Base-by-base conservation (phyloP, 1,140 invertebrate genomes). In the Zaprionus nigranus region DNA sequence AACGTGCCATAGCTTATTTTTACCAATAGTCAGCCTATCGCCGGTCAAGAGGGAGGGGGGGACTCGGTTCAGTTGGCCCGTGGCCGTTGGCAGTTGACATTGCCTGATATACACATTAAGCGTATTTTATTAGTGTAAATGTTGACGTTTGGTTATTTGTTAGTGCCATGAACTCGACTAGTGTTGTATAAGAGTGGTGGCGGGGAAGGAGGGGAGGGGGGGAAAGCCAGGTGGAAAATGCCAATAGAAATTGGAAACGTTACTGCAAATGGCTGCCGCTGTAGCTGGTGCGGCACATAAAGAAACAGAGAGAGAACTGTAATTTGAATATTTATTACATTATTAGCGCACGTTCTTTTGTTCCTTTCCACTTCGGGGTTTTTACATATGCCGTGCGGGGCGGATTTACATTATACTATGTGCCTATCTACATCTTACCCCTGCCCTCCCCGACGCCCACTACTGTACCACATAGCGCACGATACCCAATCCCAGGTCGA, bases 301-400 rank as follows among this genome's bases (percentile, higher is more conserved):
- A 12, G 26, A 40, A n/a, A n/a, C n/a, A n/a, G 38, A 40, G 38
- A 40, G 61, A 77, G 79, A 70, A 71, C 62, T 83, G 75, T 88
- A 84, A 88, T 88, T 88, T 88, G 84, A 88, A 88, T 88, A 88
- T 88, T 88, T 88, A 88, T 88, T 88, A 88, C 85, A 80, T 90
- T 84, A 87, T 87, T 77, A 77, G 57, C 63, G 75, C 75, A 71
- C 46, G 54, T 71, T 70, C 56, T 66, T 24, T 70, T 57, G 58
- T 20, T 38, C 30, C 17, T 74, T 66, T 60, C 49, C 62, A 64
- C 38, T 53, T 63, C 28, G 2, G 13, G 34, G 24, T 28, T 26
- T 17, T 17, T 58, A 15, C 57, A 40, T 24, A 43, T 24, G 20
- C 22, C 17, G 1, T 11, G 30, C 36, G 53, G 61, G 80, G 73